Evolutionary conservation across 2,888 invertebrate genomes (phyloP), one percentile per base, ranked within the genome.

Genomic region (Chrysodeixis includens): DNA sequence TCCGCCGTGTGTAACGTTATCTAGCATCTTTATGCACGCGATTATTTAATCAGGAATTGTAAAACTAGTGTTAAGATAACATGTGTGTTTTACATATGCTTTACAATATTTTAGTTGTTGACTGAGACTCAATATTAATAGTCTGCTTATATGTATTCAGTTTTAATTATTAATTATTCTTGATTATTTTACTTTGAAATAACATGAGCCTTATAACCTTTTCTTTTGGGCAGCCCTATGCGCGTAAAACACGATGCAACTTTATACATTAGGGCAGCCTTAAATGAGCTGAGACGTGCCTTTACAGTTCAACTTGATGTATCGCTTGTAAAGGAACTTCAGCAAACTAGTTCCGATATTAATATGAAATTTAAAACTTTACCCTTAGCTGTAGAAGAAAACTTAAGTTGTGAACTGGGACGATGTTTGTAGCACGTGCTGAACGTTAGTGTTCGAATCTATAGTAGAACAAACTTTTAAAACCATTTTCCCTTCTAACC

Each of bases 31-130:
- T 26, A 12, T 52, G 52, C 18, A 49, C 20, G 46, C 46, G 20
- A 46, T 46, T 49, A 49, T 18, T 49, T 18, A 18, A 49, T 49
- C 20, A 49, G 46, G 18, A 49, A 49, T 49, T 8, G 46, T 49
- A 49, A 20, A 20, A 20, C 18, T 9, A 40, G 18, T 49, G 20
- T 49, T 49, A 49, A 49, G 20, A 49, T 49, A 18, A 49, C 18
- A 49, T 49, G 18, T 9, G 20, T 49, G 46, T 18, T 49, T 9
- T 9, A 20, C 7, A 4, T 18, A 20, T 10, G 46, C 3, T 18
- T 46, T 16, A 40, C 40, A 40, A 40, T 40, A n/a, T 40, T n/a
- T n/a, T 40, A 35, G 14, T 40, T 40, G n/a, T 6, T 40, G n/a
- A n/a, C 4, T 1, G n/a, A 40, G 6, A 7, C 26, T 4, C 26